Percentiles rank a stretch among this genome's conserved stretches.
Evolutionary conservation across 2,888 invertebrate species (phyloP).

Genomic region (Tetramorium bicarinatum): DNA sequence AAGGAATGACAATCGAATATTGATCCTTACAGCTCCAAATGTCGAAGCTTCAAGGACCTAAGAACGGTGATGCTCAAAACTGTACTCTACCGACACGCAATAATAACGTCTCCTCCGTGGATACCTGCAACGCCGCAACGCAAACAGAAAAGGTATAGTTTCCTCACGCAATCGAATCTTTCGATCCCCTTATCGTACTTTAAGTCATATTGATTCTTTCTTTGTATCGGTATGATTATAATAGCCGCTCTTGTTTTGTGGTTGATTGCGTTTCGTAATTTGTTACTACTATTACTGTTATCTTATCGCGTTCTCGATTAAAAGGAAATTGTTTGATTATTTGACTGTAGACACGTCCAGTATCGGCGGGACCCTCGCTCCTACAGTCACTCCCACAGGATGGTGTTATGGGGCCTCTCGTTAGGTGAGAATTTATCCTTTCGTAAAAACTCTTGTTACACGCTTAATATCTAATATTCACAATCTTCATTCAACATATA

Average conservation of each 20-base stretch:
- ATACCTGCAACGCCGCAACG: constrained; percentile 93
- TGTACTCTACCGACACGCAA: constrained; percentile 83
- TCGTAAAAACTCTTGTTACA: background rate
- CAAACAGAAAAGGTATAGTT: constrained; percentile 93
- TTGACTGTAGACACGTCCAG: constrained; percentile 87
- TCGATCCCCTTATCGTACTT: background rate
- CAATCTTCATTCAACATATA: constrained; percentile 21
- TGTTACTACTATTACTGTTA: constrained; percentile 22
- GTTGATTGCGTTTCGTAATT: constrained; percentile 22
- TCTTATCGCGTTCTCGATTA: constrained; percentile 51
- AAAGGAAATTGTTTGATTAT: constrained; percentile 59
- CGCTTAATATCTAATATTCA: constrained; percentile 1
- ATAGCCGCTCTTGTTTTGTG: background rate
- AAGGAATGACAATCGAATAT: background rate
- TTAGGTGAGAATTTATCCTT: constrained; percentile 87
- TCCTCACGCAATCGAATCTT: background rate
- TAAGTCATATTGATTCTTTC: background rate
- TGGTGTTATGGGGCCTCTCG: constrained; percentile 87
- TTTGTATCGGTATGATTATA: background rate
- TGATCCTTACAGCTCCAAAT: constrained; percentile 79
- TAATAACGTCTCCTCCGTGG: constrained; percentile 86
- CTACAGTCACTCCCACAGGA: constrained; percentile 87
- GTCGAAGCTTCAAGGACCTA: constrained; percentile 81
- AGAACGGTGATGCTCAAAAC: constrained; percentile 76
- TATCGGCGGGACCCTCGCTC: constrained; percentile 88